phyloP scores from a whole-genome alignment of 2,888 invertebrate species.

The Zonitis immaculata region DNA sequence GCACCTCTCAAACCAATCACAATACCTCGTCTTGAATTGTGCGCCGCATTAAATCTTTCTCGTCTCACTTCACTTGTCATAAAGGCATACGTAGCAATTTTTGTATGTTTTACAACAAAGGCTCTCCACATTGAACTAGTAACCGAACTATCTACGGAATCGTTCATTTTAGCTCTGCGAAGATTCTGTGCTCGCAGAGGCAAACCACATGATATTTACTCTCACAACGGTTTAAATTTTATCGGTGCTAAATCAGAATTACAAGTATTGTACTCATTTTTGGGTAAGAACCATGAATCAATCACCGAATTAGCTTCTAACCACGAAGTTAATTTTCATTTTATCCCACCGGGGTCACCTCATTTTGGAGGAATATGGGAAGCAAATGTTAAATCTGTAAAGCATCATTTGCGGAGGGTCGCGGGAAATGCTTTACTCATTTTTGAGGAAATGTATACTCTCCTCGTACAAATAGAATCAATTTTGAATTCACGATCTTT shows the following conservation, averaged over 20 bases:
- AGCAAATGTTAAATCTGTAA: constrained; percentile 14
- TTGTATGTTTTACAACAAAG: constrained; percentile 16
- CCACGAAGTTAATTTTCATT: too few relatives aligned
- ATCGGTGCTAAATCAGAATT: too few relatives aligned
- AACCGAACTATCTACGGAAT: constrained; percentile 7
- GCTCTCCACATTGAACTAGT: constrained; percentile 21
- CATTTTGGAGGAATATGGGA: constrained; percentile 24
- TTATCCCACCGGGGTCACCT: constrained; percentile 18
- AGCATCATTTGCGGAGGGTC: constrained; percentile 16
- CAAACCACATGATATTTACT: constrained; percentile 10
- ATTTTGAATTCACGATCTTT: constrained; percentile 32
- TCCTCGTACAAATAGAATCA: constrained; percentile 27
- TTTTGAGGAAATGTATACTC: constrained; percentile 29
- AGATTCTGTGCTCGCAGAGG: constrained; percentile 17
- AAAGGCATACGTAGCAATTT: constrained; percentile 16
- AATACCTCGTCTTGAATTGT: too few relatives aligned
- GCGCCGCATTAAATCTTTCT: too few relatives aligned
- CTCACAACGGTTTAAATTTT: constrained; percentile 21
- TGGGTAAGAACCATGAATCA: too few relatives aligned
- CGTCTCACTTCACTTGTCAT: too few relatives aligned
- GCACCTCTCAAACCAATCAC: constrained; percentile 12
- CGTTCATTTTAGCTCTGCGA: constrained; percentile 13
- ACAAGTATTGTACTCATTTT: too few relatives aligned
- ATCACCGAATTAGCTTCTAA: too few relatives aligned
- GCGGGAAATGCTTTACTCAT: constrained; percentile 25